Conservation (phyloP, 2,113 vertebrate species). For the Morone saxatilis region DNA sequence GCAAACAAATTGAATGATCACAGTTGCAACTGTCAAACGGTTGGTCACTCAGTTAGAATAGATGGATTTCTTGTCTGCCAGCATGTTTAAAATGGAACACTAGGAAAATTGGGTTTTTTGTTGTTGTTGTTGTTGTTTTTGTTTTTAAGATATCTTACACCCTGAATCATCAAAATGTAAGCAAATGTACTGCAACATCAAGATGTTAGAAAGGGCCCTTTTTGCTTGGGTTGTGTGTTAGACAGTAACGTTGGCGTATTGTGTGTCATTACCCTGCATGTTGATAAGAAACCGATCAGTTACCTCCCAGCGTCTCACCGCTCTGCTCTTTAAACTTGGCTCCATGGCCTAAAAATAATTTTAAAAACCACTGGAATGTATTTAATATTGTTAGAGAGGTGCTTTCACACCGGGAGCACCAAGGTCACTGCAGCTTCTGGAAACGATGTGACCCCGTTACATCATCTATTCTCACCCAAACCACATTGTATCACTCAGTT, state of each 20-base stretch:
- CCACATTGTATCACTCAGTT: slow-evolving; percentile 17
- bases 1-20: slow-evolving; percentile 59
- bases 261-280: not conserved
- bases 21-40: slow-evolving; percentile 51
- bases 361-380: not conserved
- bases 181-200: not conserved
- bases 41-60: slow-evolving; percentile 43
- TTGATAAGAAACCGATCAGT: not conserved
- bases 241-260: not conserved
- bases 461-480: slow-evolving; percentile 59
- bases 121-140: not conserved
- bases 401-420: slow-evolving; percentile 36
- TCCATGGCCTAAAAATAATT: not conserved
- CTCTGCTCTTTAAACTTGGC: slow-evolving; percentile 9
- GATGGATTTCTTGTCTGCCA: slow-evolving; percentile 41
- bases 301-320: not conserved
- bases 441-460: slow-evolving; percentile 51
- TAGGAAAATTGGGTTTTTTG: not conserved
- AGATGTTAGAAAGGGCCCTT: not conserved
- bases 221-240: not conserved
- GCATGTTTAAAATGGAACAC: slow-evolving; percentile 10
- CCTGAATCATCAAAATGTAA: not conserved
- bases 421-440: slow-evolving; percentile 48
- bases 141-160: not conserved
- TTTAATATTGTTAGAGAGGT: slow-evolving; percentile 18